phyloP scores from a whole-genome alignment of 2,797 vertebrate species.

The Cichlasoma orientale region DNA sequence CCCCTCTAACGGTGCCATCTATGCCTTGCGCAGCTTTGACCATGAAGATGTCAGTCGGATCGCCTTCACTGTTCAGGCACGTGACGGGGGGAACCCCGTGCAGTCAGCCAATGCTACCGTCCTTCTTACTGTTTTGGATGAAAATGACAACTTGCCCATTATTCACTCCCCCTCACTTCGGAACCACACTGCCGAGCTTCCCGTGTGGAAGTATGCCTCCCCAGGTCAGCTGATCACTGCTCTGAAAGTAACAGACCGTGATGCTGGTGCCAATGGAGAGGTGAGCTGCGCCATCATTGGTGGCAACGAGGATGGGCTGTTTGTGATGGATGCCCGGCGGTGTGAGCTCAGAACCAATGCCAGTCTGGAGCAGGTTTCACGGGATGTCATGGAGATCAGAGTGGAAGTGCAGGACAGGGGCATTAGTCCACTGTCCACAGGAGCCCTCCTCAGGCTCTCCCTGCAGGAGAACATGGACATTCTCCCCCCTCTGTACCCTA shows the following conservation, averaged over 20 bases:
- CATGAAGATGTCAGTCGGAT: constrained; percentile 93
- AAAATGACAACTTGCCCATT: constrained; percentile 93
- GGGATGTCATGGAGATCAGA: constrained; percentile 86
- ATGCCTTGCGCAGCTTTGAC: constrained; percentile 93
- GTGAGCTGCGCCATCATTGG: constrained; percentile 88
- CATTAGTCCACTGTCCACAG: constrained; percentile 85
- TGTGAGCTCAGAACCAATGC: constrained; percentile 93
- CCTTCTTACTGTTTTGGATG: constrained; percentile 90
- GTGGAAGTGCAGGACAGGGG: constrained; percentile 93
- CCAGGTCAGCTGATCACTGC: constrained; percentile 86
- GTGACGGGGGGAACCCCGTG: constrained; percentile 85
- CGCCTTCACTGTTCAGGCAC: constrained; percentile 89
- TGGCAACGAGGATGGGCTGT: constrained; percentile 89
- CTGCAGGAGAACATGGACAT: constrained; percentile 84
- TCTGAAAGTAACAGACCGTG: constrained; percentile 90
- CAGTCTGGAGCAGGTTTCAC: constrained; percentile 83
- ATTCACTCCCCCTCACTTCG: constrained; percentile 87
- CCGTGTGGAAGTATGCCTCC: constrained; percentile 88
- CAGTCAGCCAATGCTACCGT: constrained; percentile 89
- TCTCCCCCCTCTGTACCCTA: constrained; percentile 82
- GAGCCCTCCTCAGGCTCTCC: constrained; percentile 84
- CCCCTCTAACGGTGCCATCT: constrained; percentile 93
- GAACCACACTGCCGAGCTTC: constrained; percentile 91
- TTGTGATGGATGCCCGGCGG: constrained; percentile 89
- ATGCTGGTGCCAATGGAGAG: constrained; percentile 94